Evolutionary conservation across 2,888 invertebrate species (phyloP), one percentile per base, ranked within the genome.

Genomic region (Acronicta aceris): DNA sequence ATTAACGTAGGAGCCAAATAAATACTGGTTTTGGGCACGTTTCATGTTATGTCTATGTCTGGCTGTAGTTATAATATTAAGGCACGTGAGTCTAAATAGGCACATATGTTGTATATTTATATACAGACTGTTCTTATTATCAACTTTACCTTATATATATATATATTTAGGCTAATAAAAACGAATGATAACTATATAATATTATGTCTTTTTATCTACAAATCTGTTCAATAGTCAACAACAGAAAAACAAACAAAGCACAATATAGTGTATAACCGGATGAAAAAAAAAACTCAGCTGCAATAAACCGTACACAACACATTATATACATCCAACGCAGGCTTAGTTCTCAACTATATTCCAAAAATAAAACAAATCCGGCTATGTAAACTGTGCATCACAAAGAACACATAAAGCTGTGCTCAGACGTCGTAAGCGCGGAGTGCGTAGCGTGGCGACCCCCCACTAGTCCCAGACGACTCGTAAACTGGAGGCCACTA

Each of bases 401-500:
- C 52, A 56, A 56, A 55, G 41, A 64, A 47, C 49, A 46, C 50
- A 52, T 57, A 60, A 69, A 60, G 59, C 33, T 47, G 43, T 17
- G 50, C 50, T 56, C 56, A 47, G 46, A 45, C 55, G 49, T 59
- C 53, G 69, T 71, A 57, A 74, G 69, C 43, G 57, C 59, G 43
- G 72, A 66, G 72, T 69, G 75, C 72, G 61, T 64, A 49, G 64
- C 33, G 25, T 46, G 42, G 13, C 47, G 65, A 62, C 60, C 68
- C 62, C 70, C 25, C 41, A 52, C 56, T 63, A 58, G 51, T 73
- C 74, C 71, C 79, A 30, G 52, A 65, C 67, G 66, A 56, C 71
- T 82, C 83, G 77, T 84, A 81, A 85, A 84, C 74, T 59, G 61
- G 58, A 53, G 61, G 69, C 70, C 70, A 71, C 74, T 83, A 81